Base-by-base conservation (phyloP, 2,113 vertebrate species). In the Collichthys lucidus region DNA sequence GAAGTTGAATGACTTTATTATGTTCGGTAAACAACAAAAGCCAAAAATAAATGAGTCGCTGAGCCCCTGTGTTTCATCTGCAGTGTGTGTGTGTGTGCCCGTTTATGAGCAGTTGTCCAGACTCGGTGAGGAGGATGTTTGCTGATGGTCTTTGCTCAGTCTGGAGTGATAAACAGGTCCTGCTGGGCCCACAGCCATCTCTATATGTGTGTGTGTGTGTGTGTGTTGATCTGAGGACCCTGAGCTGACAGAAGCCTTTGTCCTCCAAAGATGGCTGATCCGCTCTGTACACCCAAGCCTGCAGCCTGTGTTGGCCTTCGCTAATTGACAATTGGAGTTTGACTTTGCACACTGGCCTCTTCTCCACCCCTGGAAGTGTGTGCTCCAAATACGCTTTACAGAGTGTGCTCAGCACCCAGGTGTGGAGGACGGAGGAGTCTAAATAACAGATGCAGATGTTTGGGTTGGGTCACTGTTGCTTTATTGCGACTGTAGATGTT, bases 341-440 rank as follows among this genome's bases (percentile, higher is more conserved):
- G 76, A 84, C 90, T 91, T 92, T 89, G 87, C 83, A 75, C 84
- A 80, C 24, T 1, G 42, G 70, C 57, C 77, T 57, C 60, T 10
- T 85, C 88, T 68, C 91, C 89, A 47, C 88, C 87, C 87, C 80
- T 84, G 89, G 76, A 92, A 92, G 93, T 92, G 88, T 92, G 91
- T 88, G 84, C 47, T 84, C 60, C 83, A 92, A 94, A 93, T 92
- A 93, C 86, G 76, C 89, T 92, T 90, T 91, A 53, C 79, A 92
- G 84, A 93, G 93, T 93, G 91, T 93, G 92, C 46, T 74, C 86
- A n/a, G 79, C 93, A 94, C 87, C 80, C 80, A 89, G 82, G 89
- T 94, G 94, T 82, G 85, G 92, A 92, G 68, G 74, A 72, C 35
- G 11, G 83, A 53, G 66, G 11, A 24, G n/a, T 35, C 46, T 22